Evolutionary conservation across 1,140 invertebrate genomes (phyloP), one percentile per base, ranked within the genome.

Genomic region (Pogonomyrmex barbatus): DNA sequence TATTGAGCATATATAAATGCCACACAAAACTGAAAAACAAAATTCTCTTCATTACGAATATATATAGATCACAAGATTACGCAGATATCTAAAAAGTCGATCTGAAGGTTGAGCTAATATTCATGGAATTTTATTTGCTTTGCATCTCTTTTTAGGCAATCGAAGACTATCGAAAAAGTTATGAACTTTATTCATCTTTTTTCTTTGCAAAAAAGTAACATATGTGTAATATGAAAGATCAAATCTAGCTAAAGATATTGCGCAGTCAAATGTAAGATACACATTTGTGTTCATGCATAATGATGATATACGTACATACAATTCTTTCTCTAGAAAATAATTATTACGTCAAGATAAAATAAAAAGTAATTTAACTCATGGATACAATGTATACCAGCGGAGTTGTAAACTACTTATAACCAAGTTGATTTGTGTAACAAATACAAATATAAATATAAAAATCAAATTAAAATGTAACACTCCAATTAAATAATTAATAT

Each of bases 141-240:
- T 47, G 17, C 9, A 36, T 47, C 24, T 24, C 39, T 60, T 70
- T 39, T 67, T 2, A 67, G 17, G 33, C 9, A 54, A n/a, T n/a
- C n/a, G n/a, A n/a, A n/a, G n/a, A 58, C 5, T 47, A 45, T 60
- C n/a, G 17, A 33, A 62, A 85, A 79, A 85, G 17, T 54, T 58
- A 30, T 24, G 17, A 68, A 50, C 39, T 86, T 85, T 33, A 86
- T 79, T 67, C 24, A n/a, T 24, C 24, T 50, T 54, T 42, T 50
- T 30, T 8, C 47, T 39, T 0, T 14, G 36, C 12, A 17, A 30
- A 50, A 79, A 62, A 8, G 75, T 70, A 33, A 60, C 24, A 52
- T 56, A 39, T 33, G 36, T 5, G 10, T 10, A 24, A 75, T 36
- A n/a, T 33, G 45, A 76, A 54, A 39, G 24, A 56, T 56, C 6